These are phyloP conservation scores for Rhagologus leucostigma DNA, from an alignment of 2,113 vertebrate genomes.

Conservation along the genomic window DNA sequence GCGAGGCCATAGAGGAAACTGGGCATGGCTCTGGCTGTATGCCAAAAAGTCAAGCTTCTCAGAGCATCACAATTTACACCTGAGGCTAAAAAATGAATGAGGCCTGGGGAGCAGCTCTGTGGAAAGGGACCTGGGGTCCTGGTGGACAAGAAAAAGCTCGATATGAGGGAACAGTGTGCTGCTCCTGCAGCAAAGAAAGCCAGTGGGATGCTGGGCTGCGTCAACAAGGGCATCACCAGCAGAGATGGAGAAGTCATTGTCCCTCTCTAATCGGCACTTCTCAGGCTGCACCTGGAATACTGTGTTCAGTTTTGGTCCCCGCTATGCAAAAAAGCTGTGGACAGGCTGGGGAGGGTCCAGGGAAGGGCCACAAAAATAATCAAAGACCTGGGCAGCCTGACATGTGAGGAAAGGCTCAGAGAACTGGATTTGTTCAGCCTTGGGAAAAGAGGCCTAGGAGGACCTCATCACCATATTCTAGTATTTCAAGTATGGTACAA, in stretches of 20 bases:
- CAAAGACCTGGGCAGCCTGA: neutral
- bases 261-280: rapidly evolving
- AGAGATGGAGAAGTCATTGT: neutral
- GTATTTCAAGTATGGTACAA: neutral
- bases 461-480: neutral
- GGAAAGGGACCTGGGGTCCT: neutral
- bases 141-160: neutral
- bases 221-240: neutral
- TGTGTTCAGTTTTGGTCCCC: neutral
- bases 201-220: neutral
- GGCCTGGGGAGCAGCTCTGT: neutral
- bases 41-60: neutral
- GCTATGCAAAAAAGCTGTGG: neutral
- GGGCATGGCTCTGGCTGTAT: neutral
- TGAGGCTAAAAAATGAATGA: neutral
- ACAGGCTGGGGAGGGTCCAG: neutral
- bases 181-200: neutral
- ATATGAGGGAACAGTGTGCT: neutral
- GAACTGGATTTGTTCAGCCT: neutral
- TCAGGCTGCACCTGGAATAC: neutral
- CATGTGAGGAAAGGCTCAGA: neutral
- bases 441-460: neutral
- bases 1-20: neutral
- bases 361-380: neutral
- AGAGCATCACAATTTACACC: neutral